Conservation (phyloP, 2,113 vertebrate genomes). For the Tangachromis dhanisi region DNA sequence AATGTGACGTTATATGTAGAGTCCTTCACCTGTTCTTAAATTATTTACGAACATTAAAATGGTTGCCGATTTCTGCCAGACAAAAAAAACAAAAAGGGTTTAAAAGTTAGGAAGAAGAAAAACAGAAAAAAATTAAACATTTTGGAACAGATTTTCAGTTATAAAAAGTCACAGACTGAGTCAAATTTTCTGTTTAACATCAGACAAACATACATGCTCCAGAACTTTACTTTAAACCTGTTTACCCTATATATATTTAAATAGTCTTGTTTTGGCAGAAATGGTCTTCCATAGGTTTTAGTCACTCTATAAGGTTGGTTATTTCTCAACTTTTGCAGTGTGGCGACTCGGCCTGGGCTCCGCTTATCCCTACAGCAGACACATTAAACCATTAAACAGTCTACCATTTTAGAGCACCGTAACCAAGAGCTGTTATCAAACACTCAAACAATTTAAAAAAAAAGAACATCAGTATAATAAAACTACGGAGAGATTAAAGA, state of each 20-base stretch:
- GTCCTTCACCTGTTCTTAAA: background rate
- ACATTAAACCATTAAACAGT: background rate
- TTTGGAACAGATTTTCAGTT: background rate
- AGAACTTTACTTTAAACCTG: background rate
- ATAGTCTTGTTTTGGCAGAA: background rate
- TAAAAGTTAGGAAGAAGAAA: background rate
- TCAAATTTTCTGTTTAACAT: background rate
- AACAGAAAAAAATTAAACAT: background rate
- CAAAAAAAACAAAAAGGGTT: background rate
- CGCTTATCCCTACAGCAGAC: background rate
- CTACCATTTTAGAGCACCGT: background rate
- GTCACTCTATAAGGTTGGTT: background rate
- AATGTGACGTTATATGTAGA: background rate
- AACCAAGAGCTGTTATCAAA: background rate
- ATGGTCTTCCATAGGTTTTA: accelerated
- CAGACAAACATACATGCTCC: background rate
- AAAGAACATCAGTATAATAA: slow-evolving; percentile 18
- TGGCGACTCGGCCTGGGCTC: background rate
- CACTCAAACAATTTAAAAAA: background rate
- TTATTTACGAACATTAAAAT: background rate
- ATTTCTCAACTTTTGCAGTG: background rate
- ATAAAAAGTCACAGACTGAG: background rate
- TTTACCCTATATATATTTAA: background rate
- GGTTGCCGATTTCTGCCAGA: background rate
- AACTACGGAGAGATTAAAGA: slow-evolving; percentile 40